Evolutionary conservation across 2,888 invertebrate species (phyloP), one percentile per base, ranked within the genome.

Genomic region (Callosobruchus maculatus): DNA sequence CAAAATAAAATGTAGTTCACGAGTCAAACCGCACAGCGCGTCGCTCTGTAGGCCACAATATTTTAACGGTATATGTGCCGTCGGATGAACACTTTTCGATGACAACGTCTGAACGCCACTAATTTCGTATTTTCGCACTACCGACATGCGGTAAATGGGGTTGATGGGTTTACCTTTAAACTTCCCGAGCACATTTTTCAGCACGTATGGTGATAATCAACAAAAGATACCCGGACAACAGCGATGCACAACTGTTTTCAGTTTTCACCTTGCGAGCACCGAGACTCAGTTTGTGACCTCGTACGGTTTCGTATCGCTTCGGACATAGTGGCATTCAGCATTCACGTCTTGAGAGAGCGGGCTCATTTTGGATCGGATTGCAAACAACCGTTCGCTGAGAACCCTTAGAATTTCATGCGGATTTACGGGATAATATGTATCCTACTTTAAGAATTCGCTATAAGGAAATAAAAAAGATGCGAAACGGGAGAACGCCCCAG

Each of bases 171-270:
- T 83, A 84, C 84, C 83, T 82, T 81, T 74, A 80, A 78, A 78
- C 78, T 80, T 81, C 78, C 77, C 79, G 80, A 78, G 79, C 81
- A 82, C 83, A 83, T 83, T 82, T 81, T 81, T 80, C 81, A 80
- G 80, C 77, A 80, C 81, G 79, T 81, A 78, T 81, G 81, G 73
- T 77, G 22, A 74, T 77, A 77, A 78, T 21, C 74, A 78, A 77
- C 79, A 79, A 77, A 76, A 79, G 79, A 76, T 78, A 80, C 84
- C 83, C 82, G 79, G 74, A 80, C 82, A 82, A 82, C 81, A 83
- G 85, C 84, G 83, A 84, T 84, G 85, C 85, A 85, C 85, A 86
- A 85, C 85, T 86, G 85, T 84, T 83, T 83, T 83, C 82, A 83
- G 83, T 83, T 85, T 82, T 85, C 82, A 81, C 49, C 49, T 49